Evolutionary conservation across 2,797 vertebrate species (phyloP).

Genomic region (Nannoperca obscura): DNA sequence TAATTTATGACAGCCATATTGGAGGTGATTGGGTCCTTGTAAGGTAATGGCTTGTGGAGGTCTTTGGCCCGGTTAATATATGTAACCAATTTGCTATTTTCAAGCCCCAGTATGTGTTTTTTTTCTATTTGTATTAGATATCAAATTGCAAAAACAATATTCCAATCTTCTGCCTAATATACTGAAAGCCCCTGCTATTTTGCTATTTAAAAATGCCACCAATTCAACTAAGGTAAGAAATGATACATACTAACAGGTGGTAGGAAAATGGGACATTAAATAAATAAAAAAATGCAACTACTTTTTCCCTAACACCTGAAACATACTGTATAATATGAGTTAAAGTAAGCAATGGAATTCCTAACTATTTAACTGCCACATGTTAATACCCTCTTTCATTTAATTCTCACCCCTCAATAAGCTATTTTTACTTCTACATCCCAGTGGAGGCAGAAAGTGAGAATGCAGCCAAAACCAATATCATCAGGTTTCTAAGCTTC

Average conservation of each 20-base stretch:
- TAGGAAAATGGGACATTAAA: not conserved
- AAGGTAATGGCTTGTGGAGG: constrained; percentile 60
- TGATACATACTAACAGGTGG: constrained; percentile 17
- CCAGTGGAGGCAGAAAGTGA: constrained; percentile 54
- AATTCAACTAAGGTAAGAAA: constrained; percentile 28
- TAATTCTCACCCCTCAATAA: constrained; percentile 60
- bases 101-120: constrained; percentile 33
- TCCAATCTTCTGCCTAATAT: constrained; percentile 18
- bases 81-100: constrained; percentile 61
- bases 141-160: constrained; percentile 39
- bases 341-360: constrained; percentile 51
- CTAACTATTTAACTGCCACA: constrained; percentile 54
- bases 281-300: not conserved
- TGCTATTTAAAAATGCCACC: constrained; percentile 7
- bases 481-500: constrained; percentile 66
- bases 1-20: constrained; percentile 79
- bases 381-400: constrained; percentile 62
- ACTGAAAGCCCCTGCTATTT: constrained; percentile 18
- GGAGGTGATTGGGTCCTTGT: constrained; percentile 70
- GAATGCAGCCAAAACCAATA: constrained; percentile 75
- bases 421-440: constrained; percentile 62
- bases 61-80: constrained; percentile 41
- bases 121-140: constrained; percentile 28
- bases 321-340: constrained; percentile 20
- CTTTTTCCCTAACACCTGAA: constrained; percentile 20